These are phyloP conservation scores for Alethe castanea DNA, from an alignment of 2,113 vertebrate species.

Conservation along the genomic window DNA sequence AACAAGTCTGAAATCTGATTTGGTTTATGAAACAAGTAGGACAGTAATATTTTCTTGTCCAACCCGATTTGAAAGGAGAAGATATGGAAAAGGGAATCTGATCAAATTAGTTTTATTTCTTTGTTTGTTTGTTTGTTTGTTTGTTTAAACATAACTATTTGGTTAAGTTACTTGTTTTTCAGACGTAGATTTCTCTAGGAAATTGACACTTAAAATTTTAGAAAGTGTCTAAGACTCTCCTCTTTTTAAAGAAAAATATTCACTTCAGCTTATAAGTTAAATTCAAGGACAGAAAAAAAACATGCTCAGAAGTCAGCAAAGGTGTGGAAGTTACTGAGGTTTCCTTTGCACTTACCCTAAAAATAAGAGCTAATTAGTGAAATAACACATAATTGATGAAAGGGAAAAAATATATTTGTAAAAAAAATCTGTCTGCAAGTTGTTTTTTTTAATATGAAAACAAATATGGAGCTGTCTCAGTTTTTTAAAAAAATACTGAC, in stretches of 20 bases:
- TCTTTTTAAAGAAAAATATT: background rate
- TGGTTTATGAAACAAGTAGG: background rate
- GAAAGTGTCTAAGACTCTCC: background rate
- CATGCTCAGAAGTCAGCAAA: background rate
- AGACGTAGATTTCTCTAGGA: background rate
- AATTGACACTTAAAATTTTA: background rate
- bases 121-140: background rate
- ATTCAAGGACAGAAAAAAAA: background rate
- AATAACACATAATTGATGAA: background rate
- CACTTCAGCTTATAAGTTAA: background rate
- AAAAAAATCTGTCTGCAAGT: background rate
- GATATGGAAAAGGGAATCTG: background rate
- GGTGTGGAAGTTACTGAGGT: background rate
- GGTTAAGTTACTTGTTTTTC: background rate
- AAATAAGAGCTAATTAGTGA: background rate
- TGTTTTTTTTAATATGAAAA: background rate
- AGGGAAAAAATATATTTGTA: background rate
- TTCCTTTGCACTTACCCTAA: background rate
- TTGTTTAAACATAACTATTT: background rate
- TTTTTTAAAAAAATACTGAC: background rate
- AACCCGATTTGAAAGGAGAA: background rate
- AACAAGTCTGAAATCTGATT: background rate
- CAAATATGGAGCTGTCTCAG: background rate
- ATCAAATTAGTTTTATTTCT: fast-evolving
- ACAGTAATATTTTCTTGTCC: background rate